A percentile compares a stretch with the other conserved stretches of the same genome.
phyloP scores from a whole-genome alignment of 30 jellyfish, hydroid and myxozoan genomes.

The Cassiopea xamachana region DNA sequence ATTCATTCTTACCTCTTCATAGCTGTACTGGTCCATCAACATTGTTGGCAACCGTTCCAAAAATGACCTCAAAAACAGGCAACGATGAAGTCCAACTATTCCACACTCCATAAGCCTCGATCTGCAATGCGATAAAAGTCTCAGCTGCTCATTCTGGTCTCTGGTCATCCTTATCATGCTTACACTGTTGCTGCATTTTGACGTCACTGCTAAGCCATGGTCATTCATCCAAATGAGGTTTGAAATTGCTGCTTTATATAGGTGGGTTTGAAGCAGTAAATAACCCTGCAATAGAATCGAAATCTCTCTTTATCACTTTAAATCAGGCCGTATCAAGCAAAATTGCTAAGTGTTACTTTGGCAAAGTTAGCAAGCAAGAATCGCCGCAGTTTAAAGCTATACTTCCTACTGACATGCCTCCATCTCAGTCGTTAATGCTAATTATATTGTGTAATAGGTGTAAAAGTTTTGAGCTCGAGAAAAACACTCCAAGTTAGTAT shows the following conservation, averaged over 20 bases:
- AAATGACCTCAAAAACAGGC: constrained; percentile 57
- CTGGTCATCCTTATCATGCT: constrained; percentile 42
- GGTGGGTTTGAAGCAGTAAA: constrained; percentile 47
- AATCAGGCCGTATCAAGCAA: neutral
- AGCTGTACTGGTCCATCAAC: constrained; percentile 76
- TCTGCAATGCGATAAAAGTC: constrained; percentile 72
- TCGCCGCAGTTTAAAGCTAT: too few species aligned
- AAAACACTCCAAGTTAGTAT: too few species aligned
- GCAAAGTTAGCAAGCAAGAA: too few species aligned
- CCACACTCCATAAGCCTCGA: constrained; percentile 52
- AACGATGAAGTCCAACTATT: constrained; percentile 48
- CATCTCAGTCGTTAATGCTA: too few species aligned
- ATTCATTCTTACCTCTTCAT: constrained; percentile 74
- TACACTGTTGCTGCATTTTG: constrained; percentile 63
- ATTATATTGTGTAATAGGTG: too few species aligned
- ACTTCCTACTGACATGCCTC: too few species aligned
- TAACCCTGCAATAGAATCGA: constrained; percentile 34
- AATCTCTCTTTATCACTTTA: neutral
- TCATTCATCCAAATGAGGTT: constrained; percentile 76
- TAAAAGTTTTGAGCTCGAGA: too few species aligned
- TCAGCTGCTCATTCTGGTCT: constrained; percentile 52
- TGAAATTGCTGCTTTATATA: constrained; percentile 52
- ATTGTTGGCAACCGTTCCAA: constrained; percentile 70
- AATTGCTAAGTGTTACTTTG: too few species aligned
- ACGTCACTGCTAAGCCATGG: constrained; percentile 69